Conservation (phyloP, 2,888 invertebrate species). For the Plusia festucae region DNA sequence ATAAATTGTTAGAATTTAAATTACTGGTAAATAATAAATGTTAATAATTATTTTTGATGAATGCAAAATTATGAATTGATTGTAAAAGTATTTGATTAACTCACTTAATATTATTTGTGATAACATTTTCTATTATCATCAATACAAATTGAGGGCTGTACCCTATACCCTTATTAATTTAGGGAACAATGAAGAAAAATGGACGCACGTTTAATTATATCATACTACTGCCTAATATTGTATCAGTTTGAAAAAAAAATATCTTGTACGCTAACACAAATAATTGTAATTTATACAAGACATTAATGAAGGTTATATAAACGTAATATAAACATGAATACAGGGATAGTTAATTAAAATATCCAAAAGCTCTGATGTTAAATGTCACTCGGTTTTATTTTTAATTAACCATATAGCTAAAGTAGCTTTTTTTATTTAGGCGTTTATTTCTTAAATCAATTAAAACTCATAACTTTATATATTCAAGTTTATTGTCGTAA, state of each 20-base stretch:
- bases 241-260: too few relatives aligned
- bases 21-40: too few relatives aligned
- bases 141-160: not conserved
- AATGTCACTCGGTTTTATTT: not conserved
- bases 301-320: too few relatives aligned
- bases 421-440: not conserved
- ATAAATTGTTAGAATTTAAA: too few relatives aligned
- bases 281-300: too few relatives aligned
- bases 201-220: not conserved
- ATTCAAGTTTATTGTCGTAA: constrained; percentile 2
- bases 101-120: not conserved
- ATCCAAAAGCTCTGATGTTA: not conserved
- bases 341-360: not conserved
- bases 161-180: too few relatives aligned
- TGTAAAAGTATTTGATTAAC: not conserved
- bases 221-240: too few relatives aligned
- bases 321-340: not conserved
- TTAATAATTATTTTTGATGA: not conserved
- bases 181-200: not conserved
- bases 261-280: too few relatives aligned
- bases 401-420: not conserved
- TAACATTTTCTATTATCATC: not conserved
- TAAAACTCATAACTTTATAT: not conserved
- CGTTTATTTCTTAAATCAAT: not conserved
- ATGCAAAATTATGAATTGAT: not conserved